Conservation (phyloP, 2,113 vertebrate genomes). For the Hemichromis elongatus region DNA sequence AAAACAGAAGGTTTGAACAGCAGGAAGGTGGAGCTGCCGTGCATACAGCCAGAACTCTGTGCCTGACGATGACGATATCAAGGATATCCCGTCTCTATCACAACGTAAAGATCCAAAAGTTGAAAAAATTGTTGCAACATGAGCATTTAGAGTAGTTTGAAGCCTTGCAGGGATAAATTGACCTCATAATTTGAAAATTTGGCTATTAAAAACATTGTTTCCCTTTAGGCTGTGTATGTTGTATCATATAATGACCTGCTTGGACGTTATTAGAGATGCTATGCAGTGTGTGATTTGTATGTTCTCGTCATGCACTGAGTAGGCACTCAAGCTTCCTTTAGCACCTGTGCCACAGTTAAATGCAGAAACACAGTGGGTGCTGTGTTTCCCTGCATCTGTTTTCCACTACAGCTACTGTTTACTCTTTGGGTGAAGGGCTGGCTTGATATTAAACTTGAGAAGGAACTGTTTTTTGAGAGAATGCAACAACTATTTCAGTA, state of each 20-base stretch:
- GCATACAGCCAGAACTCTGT: not conserved
- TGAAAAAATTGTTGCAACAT: not conserved
- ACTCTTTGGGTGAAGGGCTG: fast-evolving
- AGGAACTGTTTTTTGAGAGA: not conserved
- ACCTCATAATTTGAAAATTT: not conserved
- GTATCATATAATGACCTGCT: not conserved
- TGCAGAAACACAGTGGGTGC: not conserved
- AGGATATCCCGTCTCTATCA: not conserved
- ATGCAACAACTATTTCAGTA: not conserved
- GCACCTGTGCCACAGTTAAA: not conserved
- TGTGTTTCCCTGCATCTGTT: not conserved
- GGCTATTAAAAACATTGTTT: not conserved
- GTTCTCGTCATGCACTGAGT: not conserved
- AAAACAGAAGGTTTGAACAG: not conserved
- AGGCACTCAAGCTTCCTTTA: not conserved
- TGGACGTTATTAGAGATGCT: not conserved
- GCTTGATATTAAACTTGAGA: not conserved
- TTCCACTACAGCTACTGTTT: not conserved
- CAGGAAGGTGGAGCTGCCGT: not conserved
- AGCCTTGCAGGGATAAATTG: not conserved
- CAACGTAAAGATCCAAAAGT: not conserved
- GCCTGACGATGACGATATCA: not conserved
- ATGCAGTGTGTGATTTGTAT: not conserved
- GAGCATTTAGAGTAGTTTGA: not conserved
- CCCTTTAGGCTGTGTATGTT: not conserved